Evolutionary conservation across 2,113 vertebrate species (phyloP), one percentile per base, ranked within the genome.

Genomic region (Tringa solitaria): DNA sequence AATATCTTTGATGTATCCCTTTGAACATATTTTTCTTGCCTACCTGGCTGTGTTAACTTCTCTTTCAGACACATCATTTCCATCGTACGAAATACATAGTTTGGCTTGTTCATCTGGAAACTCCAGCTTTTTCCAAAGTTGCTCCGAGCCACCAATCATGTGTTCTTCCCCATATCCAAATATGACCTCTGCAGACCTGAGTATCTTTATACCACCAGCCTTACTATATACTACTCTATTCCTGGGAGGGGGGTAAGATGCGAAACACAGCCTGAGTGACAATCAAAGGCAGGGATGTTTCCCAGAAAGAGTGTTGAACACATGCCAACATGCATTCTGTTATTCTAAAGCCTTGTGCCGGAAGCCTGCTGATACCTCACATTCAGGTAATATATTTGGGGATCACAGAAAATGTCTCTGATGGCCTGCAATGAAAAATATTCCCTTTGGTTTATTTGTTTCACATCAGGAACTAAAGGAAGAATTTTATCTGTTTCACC

Each of bases 21-120:
- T 95, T 82, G 81, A 89, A 96, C 39, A 30, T 59, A 68, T 84
- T 91, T 93, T 96, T 87, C 60, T 89, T 94, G 37, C n/a, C 77
- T 76, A 94, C 74, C 35, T 84, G 69, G 16, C 39, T 59, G 27
- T 18, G 21, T 64, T 89, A 95, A 78, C 60, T 84, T 75, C 27
- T 82, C 23, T 91, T 95, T 79, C 43, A 82, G 53, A 57, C 27
- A 92, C 33, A 68, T 27, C 1, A 82, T 73, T 91, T 79, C 81
- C 26, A 75, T 72, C 60, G 35, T 19, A 72, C 78, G 43, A 91
- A 82, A 75, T 4, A 27, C 4, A 48, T 8, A 11, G 4, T 84
- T 94, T 83, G 89, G 9, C 39, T 64, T 64, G 48, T 68, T 79
- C 60, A 87, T 20, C 64, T 89, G 51, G 39, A 68, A 93, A 64